Evolutionary conservation across 1,140 invertebrate genomes (phyloP).

Genomic region (Pseudomyrmex dendroicus): DNA sequence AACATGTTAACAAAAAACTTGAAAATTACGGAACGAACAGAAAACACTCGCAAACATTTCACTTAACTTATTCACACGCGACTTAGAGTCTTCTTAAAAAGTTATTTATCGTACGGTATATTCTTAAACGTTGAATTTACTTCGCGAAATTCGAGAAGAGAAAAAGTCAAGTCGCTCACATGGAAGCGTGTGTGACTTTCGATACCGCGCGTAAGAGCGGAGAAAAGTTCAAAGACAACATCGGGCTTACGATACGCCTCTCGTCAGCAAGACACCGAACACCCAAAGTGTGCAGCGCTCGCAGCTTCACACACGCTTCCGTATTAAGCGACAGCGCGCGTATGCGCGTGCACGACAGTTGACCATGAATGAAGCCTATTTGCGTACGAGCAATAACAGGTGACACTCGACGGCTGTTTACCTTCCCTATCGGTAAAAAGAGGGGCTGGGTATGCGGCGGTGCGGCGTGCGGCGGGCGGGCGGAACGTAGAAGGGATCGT

Average conservation of each 20-base stretch:
- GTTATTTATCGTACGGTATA: too few species aligned
- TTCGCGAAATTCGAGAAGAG: too few species aligned
- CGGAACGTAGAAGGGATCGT: conserved; percentile 56
- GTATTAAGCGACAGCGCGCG: conserved; percentile 34
- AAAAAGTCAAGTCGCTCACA: too few species aligned
- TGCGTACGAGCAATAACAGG: conserved; percentile 81
- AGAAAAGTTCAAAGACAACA: background rate
- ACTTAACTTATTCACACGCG: too few species aligned
- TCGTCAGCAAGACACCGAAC: background rate
- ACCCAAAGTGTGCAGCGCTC: background rate
- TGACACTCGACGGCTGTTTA: conserved; percentile 79
- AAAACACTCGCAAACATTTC: too few species aligned
- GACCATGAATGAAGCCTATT: conserved; percentile 81
- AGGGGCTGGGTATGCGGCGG: conserved; percentile 49
- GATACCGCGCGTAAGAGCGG: too few species aligned
- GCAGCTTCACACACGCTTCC: conserved; percentile 11
- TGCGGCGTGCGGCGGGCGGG: conserved; percentile 35
- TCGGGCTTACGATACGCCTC: background rate
- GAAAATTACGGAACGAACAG: too few species aligned
- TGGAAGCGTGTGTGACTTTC: too few species aligned
- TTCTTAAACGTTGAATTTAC: too few species aligned
- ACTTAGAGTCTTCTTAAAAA: too few species aligned
- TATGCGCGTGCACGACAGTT: conserved; percentile 61
- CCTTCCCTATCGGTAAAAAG: conserved; percentile 79
- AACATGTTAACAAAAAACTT: too few species aligned